phyloP scores from a whole-genome alignment of 2,888 invertebrate species.

The Ryuthela nishihirai region DNA sequence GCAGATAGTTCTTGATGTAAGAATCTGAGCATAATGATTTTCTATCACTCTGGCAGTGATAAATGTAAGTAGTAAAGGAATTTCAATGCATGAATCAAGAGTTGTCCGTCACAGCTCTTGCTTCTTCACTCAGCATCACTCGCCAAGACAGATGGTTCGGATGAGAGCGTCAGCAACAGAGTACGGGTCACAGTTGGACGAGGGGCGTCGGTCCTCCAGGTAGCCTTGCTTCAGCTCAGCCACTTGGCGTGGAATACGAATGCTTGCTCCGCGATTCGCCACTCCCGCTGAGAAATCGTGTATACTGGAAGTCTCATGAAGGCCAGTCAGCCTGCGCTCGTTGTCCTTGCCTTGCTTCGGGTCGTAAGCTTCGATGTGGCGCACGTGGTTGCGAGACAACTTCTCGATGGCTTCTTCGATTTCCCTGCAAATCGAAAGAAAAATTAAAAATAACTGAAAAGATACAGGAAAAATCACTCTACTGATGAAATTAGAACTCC shows the following conservation, averaged over 20 bases:
- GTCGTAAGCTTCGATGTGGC: constrained; percentile 95
- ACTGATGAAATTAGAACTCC: no score
- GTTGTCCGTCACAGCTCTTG: no score
- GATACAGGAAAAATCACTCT: no score
- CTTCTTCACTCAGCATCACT: no score
- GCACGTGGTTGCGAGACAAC: constrained; percentile 81
- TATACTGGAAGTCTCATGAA: constrained; percentile 94
- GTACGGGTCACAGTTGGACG: constrained; percentile 91
- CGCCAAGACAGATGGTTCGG: constrained; percentile 76
- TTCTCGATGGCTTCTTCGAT: constrained; percentile 96
- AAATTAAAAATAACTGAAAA: no score
- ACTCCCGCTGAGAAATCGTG: constrained; percentile 93
- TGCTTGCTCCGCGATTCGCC: constrained; percentile 89
- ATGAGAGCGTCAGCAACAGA: constrained; percentile 76
- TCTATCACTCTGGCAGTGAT: no score
- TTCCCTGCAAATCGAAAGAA: constrained; percentile 57
- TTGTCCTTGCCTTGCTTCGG: constrained; percentile 95
- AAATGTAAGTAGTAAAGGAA: no score
- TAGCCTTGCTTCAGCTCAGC: constrained; percentile 93
- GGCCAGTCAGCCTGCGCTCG: constrained; percentile 88
- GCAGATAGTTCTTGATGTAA: no score
- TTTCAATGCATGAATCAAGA: no score
- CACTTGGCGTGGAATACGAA: constrained; percentile 84
- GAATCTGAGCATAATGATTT: no score
- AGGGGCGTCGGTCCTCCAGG: constrained; percentile 88